A percentile compares a stretch with the other conserved stretches of the same genome.
phyloP scores from a whole-genome alignment of 1,140 invertebrate species.

The Sweltsa coloradensis region DNA sequence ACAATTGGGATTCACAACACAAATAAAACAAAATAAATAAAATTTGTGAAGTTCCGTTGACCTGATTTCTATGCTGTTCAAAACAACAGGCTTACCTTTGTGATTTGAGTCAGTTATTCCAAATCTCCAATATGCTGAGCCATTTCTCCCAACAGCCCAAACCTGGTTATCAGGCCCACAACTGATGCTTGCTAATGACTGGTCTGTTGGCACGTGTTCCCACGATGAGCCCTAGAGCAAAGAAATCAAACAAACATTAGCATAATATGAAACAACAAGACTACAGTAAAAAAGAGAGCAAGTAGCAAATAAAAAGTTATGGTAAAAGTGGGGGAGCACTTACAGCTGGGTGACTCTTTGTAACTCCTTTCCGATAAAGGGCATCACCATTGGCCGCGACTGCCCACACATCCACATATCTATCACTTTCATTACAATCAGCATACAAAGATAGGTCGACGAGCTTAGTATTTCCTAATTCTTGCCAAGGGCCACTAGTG shows the following conservation, averaged over 20 bases:
- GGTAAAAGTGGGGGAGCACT: slow-evolving; percentile 17
- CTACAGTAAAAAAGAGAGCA: not conserved
- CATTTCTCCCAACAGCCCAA: slow-evolving; percentile 79
- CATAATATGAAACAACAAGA: not conserved
- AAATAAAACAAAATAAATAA: too few relatives aligned
- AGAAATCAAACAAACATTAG: not conserved
- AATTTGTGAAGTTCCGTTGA: too few relatives aligned
- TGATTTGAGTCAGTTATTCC: slow-evolving; percentile 51
- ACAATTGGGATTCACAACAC: too few relatives aligned
- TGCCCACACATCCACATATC: slow-evolving; percentile 48
- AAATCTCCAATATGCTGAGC: slow-evolving; percentile 64
- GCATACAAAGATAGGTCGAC: slow-evolving; percentile 68
- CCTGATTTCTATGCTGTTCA: too few relatives aligned
- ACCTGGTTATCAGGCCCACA: slow-evolving; percentile 51
- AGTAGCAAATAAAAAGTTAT: slow-evolving; percentile 13
- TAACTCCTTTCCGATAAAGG: slow-evolving; percentile 63
- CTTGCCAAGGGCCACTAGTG: slow-evolving; percentile 78
- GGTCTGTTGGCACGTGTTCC: slow-evolving; percentile 68
- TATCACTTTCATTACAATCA: slow-evolving; percentile 10
- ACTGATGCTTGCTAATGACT: slow-evolving; percentile 59
- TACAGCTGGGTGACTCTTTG: slow-evolving; percentile 51
- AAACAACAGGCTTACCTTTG: slow-evolving; percentile 45
- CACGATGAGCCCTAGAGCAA: slow-evolving; percentile 50
- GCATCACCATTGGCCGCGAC: slow-evolving; percentile 71
- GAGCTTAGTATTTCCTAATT: slow-evolving; percentile 70